Percentiles rank a stretch among this genome's conserved stretches.
Evolutionary conservation across 2,113 vertebrate genomes (phyloP).

Genomic region (Paraplagusia blochii): DNA sequence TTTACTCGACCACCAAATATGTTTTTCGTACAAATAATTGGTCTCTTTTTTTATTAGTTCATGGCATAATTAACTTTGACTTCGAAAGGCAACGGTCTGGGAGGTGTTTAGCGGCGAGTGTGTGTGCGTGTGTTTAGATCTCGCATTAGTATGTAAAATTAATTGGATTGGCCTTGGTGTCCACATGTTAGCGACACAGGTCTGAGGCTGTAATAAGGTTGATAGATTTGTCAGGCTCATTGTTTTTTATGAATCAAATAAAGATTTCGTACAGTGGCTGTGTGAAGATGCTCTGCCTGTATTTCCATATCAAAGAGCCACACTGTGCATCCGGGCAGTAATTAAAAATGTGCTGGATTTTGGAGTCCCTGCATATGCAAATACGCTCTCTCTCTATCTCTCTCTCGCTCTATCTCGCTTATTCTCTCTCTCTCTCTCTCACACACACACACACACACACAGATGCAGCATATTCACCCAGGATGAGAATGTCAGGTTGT

Average conservation of each 20-base stretch:
- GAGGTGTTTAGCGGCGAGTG: conserved; percentile 54
- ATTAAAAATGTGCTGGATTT: conserved; percentile 97
- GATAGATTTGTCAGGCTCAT: conserved; percentile 84
- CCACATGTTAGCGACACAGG: conserved; percentile 55
- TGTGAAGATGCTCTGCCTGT: conserved; percentile 84
- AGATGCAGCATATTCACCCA: conserved; percentile 61
- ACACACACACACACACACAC: conserved; percentile 17
- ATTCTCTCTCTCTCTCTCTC: conserved; percentile 2
- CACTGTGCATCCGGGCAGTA: conserved; percentile 90
- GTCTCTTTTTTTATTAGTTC: conserved; percentile 62
- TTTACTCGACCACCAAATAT: conserved; percentile 61
- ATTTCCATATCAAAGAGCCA: conserved; percentile 99
- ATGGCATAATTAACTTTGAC: conserved; percentile 72
- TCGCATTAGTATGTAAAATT: conserved; percentile 72
- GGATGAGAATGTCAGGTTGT: conserved; percentile 80
- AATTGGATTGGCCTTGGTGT: conserved; percentile 67
- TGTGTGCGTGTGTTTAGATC: conserved; percentile 45
- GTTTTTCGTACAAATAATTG: conserved; percentile 75
- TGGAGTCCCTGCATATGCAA: conserved; percentile 63
- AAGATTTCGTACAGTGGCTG: conserved; percentile 90
- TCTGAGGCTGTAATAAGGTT: conserved; percentile 88
- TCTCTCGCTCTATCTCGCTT: not conserved
- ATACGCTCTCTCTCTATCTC: not conserved
- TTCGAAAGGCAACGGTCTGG: conserved; percentile 67
- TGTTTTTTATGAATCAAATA: conserved; percentile 98